phyloP scores from a whole-genome alignment of 37 sponge, comb jelly and placozoan species.

The Bolinopsis microptera region DNA sequence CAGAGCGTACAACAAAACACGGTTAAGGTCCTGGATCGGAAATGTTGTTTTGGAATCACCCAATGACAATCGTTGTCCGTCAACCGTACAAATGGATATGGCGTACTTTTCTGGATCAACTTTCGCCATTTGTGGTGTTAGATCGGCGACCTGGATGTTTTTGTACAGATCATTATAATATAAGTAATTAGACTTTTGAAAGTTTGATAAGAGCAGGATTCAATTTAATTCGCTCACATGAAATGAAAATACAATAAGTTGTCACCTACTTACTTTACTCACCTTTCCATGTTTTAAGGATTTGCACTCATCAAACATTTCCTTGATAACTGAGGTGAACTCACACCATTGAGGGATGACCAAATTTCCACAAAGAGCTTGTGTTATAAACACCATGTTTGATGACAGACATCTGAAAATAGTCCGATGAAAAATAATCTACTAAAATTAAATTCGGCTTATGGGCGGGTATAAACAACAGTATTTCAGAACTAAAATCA shows the following conservation, averaged over 20 bases:
- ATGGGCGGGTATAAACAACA: no score
- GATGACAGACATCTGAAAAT: constrained; percentile 55
- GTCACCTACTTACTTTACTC: no score
- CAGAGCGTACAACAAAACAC: constrained; percentile 40
- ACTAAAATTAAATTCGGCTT: no score
- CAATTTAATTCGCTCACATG: no score
- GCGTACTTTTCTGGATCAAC: constrained; percentile 46
- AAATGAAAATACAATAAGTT: no score
- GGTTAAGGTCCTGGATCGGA: constrained; percentile 43
- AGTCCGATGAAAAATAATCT: no score
- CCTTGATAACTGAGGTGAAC: constrained; percentile 40
- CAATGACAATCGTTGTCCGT: constrained; percentile 41
- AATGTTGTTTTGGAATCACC: constrained; percentile 29
- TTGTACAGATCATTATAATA: no score
- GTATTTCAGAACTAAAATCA: no score
- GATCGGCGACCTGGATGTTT: constrained; percentile 42
- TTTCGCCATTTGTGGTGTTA: constrained; percentile 64
- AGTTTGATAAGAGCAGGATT: no score
- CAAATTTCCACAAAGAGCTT: constrained; percentile 50
- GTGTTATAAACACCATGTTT: constrained; percentile 65
- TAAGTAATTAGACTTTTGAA: no score
- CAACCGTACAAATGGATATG: constrained; percentile 26
- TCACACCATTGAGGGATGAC: constrained; percentile 43
- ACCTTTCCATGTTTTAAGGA: constrained; percentile 22
- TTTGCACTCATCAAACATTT: constrained; percentile 47